A percentile compares a stretch with the other conserved stretches of the same genome.
Evolutionary conservation across 2,797 vertebrate species (phyloP).

Genomic region (Oryzias dopingdopingensis): DNA sequence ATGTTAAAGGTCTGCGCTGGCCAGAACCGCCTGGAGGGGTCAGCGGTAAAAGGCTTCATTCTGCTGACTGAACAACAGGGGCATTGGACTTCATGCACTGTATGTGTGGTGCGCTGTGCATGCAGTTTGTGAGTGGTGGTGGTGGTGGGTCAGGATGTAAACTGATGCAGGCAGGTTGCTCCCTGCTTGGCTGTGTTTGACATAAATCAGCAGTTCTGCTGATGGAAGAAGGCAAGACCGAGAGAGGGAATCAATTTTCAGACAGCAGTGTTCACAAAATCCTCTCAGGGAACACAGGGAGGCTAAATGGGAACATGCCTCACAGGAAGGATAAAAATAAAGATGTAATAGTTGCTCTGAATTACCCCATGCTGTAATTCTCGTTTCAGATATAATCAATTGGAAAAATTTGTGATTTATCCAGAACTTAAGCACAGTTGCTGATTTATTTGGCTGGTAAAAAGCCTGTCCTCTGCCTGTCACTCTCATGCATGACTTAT

Average conservation of each 20-base stretch:
- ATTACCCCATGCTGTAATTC: background rate
- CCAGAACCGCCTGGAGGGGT: constrained; percentile 42
- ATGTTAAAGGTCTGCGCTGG: constrained; percentile 50
- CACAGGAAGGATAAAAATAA: constrained; percentile 9
- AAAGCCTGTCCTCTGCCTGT: too few relatives aligned
- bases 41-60: constrained; percentile 48
- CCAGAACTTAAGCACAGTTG: background rate
- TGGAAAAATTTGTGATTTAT: too few relatives aligned
- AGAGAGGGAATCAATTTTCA: constrained; percentile 54
- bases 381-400: background rate
- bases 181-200: constrained; percentile 46
- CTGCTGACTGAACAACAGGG: constrained; percentile 57
- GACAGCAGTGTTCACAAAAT: constrained; percentile 31
- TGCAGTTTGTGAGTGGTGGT: constrained; percentile 2
- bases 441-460: too few relatives aligned
- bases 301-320: constrained; percentile 33
- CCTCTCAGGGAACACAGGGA: constrained; percentile 20
- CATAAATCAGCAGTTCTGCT: constrained; percentile 55
- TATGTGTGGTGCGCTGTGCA: constrained; percentile 11
- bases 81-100: constrained; percentile 35
- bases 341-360: constrained; percentile 4
- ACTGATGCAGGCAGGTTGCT: constrained; percentile 58
- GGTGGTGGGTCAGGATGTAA: constrained; percentile 29
- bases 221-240: constrained; percentile 30
- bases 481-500: too few relatives aligned